These are phyloP conservation scores for Aspidiotus rigidus DNA, from an alignment of 2,888 invertebrate genomes.

Conservation along the genomic window DNA sequence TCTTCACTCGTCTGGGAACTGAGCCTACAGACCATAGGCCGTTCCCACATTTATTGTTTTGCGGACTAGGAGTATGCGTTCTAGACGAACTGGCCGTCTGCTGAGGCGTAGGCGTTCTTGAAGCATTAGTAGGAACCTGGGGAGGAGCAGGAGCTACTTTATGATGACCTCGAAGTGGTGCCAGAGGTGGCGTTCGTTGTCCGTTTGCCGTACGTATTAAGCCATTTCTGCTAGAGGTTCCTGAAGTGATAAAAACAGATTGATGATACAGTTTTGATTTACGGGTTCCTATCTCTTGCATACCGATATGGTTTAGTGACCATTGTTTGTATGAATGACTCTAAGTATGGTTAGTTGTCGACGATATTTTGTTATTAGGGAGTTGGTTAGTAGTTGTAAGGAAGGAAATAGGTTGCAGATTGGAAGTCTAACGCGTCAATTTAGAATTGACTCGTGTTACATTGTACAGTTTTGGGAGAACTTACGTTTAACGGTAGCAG, in stretches of 20 bases:
- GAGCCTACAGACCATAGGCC: slow-evolving; percentile 56
- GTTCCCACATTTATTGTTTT: slow-evolving; percentile 35
- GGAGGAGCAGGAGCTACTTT: slow-evolving; percentile 41
- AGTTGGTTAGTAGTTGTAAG: not conserved
- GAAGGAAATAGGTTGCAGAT: not conserved
- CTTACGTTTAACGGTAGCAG: slow-evolving; percentile 53
- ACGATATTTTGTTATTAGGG: not conserved
- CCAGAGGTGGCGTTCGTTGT: slow-evolving; percentile 40
- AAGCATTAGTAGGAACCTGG: slow-evolving; percentile 38
- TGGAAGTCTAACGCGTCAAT: not conserved
- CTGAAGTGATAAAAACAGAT: not conserved
- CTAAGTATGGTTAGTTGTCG: not conserved
- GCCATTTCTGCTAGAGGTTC: slow-evolving; percentile 35
- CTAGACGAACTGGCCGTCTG: slow-evolving; percentile 35
- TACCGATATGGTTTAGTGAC: no score
- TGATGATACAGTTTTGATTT: no score
- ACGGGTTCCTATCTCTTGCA: no score
- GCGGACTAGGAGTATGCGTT: slow-evolving; percentile 35
- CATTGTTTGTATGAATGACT: no score
- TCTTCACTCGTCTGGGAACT: slow-evolving; percentile 63
- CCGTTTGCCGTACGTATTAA: slow-evolving; percentile 38
- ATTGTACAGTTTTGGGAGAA: slow-evolving; percentile 34
- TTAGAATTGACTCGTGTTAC: no score
- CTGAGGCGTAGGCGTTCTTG: slow-evolving; percentile 34
- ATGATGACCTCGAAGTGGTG: slow-evolving; percentile 35